Conservation (phyloP, 2,888 invertebrate genomes). For the Eupithecia exiguata region DNA sequence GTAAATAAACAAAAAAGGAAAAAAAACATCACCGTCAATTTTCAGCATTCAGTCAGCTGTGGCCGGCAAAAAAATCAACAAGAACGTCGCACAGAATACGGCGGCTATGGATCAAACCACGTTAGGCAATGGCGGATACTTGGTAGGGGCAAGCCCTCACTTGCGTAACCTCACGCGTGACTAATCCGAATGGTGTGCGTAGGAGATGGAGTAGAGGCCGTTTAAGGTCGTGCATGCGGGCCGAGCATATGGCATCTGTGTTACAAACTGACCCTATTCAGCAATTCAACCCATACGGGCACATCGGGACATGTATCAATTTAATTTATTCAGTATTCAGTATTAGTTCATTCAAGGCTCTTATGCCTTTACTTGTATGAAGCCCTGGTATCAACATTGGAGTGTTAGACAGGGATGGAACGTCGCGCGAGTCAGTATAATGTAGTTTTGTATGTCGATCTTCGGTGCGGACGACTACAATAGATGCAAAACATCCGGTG, state of each 20-base stretch:
- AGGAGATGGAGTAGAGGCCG: conserved; percentile 62
- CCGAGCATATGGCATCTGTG: conserved; percentile 45
- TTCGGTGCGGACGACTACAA: conserved; percentile 52
- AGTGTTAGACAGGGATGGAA: conserved; percentile 43
- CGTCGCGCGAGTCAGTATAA: conserved; percentile 35
- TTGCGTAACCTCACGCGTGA: conserved; percentile 63
- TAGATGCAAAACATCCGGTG: conserved; percentile 55
- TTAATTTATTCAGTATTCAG: too few relatives aligned
- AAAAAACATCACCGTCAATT: conserved; percentile 20
- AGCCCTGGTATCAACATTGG: conserved; percentile 45
- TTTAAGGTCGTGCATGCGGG: conserved; percentile 61
- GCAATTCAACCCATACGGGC: conserved; percentile 30
- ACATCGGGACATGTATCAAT: conserved; percentile 18
- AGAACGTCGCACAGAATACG: conserved; percentile 41
- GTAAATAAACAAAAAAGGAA: conserved; percentile 19
- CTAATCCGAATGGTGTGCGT: conserved; percentile 60
- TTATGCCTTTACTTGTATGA: conserved; percentile 48
- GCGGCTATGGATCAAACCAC: conserved; percentile 28
- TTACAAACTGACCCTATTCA: conserved; percentile 44
- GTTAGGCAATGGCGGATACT: conserved; percentile 57
- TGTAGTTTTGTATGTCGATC: conserved; percentile 46
- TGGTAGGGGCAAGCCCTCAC: conserved; percentile 62
- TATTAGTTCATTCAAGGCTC: conserved; percentile 67
- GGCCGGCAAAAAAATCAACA: conserved; percentile 42
- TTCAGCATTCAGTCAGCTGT: conserved; percentile 33